Conservation (phyloP, 2,797 vertebrate species). For the Rhynchonycteris naso region DNA sequence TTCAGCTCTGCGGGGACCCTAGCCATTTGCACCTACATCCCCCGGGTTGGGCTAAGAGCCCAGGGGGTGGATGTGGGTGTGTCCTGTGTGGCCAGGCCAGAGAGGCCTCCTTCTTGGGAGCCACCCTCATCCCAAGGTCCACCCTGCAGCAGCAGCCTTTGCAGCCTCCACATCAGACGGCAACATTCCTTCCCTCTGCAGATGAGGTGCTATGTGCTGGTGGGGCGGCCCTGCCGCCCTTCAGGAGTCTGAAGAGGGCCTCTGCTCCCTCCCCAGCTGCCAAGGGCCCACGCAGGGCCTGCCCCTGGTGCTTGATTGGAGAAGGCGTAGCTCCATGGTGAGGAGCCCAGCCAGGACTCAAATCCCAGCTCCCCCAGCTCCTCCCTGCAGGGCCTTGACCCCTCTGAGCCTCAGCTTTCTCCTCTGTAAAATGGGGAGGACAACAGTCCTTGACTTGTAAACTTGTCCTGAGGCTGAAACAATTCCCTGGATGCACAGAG, state of each 20-base stretch:
- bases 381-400: background rate
- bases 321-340: background rate
- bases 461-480: background rate
- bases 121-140: background rate
- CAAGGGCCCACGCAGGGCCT: background rate
- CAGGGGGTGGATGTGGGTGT: background rate
- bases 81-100: background rate
- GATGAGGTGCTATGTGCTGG: constrained; percentile 65
- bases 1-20: background rate
- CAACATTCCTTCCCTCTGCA: constrained; percentile 53
- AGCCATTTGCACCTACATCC: background rate
- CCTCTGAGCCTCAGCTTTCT: constrained; percentile 5
- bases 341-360: background rate
- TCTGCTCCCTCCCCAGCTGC: background rate
- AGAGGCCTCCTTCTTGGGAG: background rate
- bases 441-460: background rate
- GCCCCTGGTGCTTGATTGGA: background rate
- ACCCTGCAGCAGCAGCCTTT: background rate
- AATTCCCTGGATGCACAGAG: background rate
- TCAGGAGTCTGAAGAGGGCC: background rate
- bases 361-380: background rate
- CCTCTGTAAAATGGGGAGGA: constrained; percentile 4
- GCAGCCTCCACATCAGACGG: background rate
- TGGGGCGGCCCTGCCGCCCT: background rate
- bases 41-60: background rate